Base-by-base conservation (phyloP, 2,888 invertebrate species). In the Chrysina gloriosa region DNA sequence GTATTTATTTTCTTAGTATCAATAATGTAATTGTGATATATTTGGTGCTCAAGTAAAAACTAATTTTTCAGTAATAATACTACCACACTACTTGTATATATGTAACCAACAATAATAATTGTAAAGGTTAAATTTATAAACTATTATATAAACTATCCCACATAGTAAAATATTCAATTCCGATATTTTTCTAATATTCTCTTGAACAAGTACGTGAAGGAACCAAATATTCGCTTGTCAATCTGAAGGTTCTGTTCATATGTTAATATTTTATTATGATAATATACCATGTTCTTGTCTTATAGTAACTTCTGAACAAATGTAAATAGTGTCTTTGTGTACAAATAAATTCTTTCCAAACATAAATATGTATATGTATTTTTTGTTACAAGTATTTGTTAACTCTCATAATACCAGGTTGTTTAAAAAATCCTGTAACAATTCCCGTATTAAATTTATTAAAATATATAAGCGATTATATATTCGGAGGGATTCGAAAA, bases 11-110 rank as follows among this genome's bases (percentile, higher is more conserved):
- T 61, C 9, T 65, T n/a, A n/a, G 70, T 70, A 70, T 68, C 65
- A 72, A 70, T 72, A 70, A 72, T 72, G 69, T 69, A 70, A 68
- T 70, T 72, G 71, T 72, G 72, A 72, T 72, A 72, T 70, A 67
- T 70, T 72, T 39, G 72, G 72, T 72, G 72, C 72, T 72, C 72
- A 70, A 70, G 47, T 58, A 52, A 52, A 25, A 39, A 58, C 39
- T 61, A 61, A 61, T 61, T 42, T 61, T 45, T 61, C 58, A 61
- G 19, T 61, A 61, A 25, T 61, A 29, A 61, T 25, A 42, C 42
- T 42, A 16, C 42, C 29, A 31, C 19, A 27, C 42, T 58, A 58
- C 16, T 42, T 61, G 27, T 61, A 45, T 14, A 61, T 27, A 61
- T 27, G 6, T 61, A 61, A 42, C 42, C 58, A 21, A 36, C 54